Conservation (phyloP, 2,797 vertebrate species). For the Galagoides demidoff region DNA sequence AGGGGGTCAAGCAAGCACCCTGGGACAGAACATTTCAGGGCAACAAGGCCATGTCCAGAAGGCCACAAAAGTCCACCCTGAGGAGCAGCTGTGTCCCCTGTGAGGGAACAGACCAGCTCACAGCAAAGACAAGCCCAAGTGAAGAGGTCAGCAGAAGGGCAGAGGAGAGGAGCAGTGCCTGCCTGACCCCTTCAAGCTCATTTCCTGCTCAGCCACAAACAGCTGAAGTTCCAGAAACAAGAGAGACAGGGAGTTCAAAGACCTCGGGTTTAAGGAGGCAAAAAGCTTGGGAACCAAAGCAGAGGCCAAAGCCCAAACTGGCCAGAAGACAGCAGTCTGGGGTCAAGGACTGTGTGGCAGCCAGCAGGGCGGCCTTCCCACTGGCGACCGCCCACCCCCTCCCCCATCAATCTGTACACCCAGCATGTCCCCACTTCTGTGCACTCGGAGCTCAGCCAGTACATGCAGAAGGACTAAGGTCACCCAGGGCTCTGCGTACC, state of each 20-base stretch:
- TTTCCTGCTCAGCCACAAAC: slow-evolving; percentile 79
- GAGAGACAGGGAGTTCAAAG: slow-evolving; percentile 83
- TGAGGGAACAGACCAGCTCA: slow-evolving; percentile 47
- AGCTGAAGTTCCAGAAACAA: slow-evolving; percentile 72
- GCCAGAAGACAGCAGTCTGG: slow-evolving; percentile 75
- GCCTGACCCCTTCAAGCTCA: slow-evolving; percentile 72
- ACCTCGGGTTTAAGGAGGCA: slow-evolving; percentile 69
- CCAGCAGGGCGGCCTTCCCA: neutral
- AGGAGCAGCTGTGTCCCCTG: neutral
- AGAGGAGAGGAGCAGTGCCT: neutral
- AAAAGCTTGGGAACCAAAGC: slow-evolving; percentile 80
- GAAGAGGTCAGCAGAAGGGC: slow-evolving; percentile 66
- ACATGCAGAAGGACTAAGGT: fast-evolving
- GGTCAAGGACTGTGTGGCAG: neutral
- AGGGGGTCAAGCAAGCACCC: neutral
- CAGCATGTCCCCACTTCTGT: neutral
- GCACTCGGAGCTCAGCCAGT: neutral
- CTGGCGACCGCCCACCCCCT: fast-evolving
- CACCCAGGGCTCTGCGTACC: neutral
- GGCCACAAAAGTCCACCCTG: neutral
- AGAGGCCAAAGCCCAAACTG: slow-evolving; percentile 40
- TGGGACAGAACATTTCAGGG: neutral
- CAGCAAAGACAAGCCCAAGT: slow-evolving; percentile 11
- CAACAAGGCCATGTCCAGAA: neutral
- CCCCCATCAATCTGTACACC: fast-evolving